Conservation (phyloP, 1,140 invertebrate genomes). For the Lutraria rhynchaena region DNA sequence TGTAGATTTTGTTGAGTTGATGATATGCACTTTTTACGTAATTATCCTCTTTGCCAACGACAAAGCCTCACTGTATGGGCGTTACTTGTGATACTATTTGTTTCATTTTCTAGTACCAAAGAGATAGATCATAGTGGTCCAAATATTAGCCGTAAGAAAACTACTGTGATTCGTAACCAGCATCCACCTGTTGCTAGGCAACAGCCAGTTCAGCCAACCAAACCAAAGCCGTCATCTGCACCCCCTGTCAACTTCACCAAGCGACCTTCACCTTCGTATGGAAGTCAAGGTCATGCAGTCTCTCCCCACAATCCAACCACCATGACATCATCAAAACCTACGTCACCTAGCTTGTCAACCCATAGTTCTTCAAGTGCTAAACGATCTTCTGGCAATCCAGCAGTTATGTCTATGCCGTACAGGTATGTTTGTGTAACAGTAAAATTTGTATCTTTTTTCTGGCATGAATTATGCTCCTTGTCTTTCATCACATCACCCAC, state of each 20-base stretch:
- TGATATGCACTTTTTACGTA: too few species aligned
- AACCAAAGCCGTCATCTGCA: slow-evolving; percentile 52
- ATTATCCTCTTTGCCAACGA: too few species aligned
- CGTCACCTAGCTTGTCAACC: slow-evolving; percentile 58
- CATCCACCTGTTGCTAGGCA: slow-evolving; percentile 22
- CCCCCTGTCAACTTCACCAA: slow-evolving; percentile 50
- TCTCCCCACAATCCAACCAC: slow-evolving; percentile 53
- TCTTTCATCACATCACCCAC: too few species aligned
- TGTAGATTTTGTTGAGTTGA: too few species aligned
- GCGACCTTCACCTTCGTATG: slow-evolving; percentile 49
- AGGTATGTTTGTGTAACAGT: too few species aligned
- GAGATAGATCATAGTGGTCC: slow-evolving; percentile 95
- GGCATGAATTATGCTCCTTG: too few species aligned
- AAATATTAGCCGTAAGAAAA: slow-evolving; percentile 87
- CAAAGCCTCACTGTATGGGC: too few species aligned
- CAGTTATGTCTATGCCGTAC: slow-evolving; percentile 87
- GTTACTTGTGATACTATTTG: too few species aligned
- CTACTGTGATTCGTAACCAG: slow-evolving; percentile 85
- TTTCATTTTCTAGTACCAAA: slow-evolving; percentile 87
- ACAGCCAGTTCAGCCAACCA: slow-evolving; percentile 39
- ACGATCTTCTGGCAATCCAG: slow-evolving; percentile 78
- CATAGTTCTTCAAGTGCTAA: slow-evolving; percentile 41
- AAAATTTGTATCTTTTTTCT: too few species aligned
- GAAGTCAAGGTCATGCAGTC: slow-evolving; percentile 50
- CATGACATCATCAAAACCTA: slow-evolving; percentile 51